phyloP scores from a whole-genome alignment of 2,113 vertebrate species.

The Daboia siamensis region DNA sequence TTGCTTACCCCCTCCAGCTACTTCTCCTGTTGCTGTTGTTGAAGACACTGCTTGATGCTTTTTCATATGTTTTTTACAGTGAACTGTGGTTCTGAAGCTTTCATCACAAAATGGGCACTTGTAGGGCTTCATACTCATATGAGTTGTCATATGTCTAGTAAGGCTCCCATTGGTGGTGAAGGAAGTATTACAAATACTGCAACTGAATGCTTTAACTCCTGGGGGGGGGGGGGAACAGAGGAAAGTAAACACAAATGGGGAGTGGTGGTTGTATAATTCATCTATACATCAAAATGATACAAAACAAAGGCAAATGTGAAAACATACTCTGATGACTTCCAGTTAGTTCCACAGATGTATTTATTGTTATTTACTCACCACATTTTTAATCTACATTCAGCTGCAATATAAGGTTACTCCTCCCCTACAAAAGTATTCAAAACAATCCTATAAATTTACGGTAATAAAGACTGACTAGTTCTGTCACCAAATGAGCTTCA shows the following conservation, averaged over 20 bases:
- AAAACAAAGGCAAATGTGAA: constrained; percentile 12
- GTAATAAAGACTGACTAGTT: neutral
- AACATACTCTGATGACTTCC: neutral
- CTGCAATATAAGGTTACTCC: neutral
- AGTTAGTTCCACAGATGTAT: neutral
- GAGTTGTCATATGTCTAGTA: constrained; percentile 93
- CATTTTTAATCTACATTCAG: neutral
- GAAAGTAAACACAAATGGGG: constrained; percentile 6
- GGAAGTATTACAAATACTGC: constrained; percentile 83
- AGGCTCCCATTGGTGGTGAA: constrained; percentile 98
- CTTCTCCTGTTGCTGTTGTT: constrained; percentile 53
- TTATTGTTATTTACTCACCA: neutral
- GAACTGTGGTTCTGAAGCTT: constrained; percentile 87
- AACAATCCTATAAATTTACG: neutral
- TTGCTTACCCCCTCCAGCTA: constrained; percentile 77
- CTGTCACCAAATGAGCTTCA: neutral
- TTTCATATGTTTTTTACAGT: constrained; percentile 93
- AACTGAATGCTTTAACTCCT: constrained; percentile 96
- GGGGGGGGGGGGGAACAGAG: constrained; percentile 6
- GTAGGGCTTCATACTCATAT: constrained; percentile 86
- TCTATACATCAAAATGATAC: neutral
- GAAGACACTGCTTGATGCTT: constrained; percentile 78
- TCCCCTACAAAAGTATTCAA: neutral
- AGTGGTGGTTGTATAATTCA: constrained; percentile 41
- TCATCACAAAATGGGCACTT: constrained; percentile 92